A percentile compares a stretch with the other conserved stretches of the same genome.
Conservation (phyloP, 1,140 invertebrate species). For the Trachymyrmex septentrionalis region DNA sequence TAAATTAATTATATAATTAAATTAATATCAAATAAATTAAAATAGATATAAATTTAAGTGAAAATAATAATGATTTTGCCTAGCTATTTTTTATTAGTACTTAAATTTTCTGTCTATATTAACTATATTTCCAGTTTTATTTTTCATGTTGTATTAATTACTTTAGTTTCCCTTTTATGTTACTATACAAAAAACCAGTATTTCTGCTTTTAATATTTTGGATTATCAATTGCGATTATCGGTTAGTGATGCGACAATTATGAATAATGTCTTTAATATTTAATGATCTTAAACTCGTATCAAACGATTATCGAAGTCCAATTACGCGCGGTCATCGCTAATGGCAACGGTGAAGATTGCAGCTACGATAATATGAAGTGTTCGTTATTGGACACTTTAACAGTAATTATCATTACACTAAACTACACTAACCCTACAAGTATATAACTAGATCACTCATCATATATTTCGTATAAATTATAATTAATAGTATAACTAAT, state of each 20-base stretch:
- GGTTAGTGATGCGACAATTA: not conserved
- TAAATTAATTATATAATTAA: conserved; percentile 17
- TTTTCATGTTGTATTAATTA: not conserved
- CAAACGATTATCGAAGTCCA: conserved; percentile 24
- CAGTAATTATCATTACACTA: conserved; percentile 30
- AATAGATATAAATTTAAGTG: not conserved
- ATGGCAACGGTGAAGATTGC: conserved; percentile 27
- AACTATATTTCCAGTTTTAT: not conserved
- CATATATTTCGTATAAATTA: conserved; percentile 21
- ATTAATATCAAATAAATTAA: no score
- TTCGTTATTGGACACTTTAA: conserved; percentile 34
- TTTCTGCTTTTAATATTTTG: not conserved
- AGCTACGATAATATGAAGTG: not conserved
- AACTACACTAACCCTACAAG: not conserved
- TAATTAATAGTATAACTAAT: not conserved
- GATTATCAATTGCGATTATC: conserved; percentile 3
- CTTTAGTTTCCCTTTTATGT: not conserved
- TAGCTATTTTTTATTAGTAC: not conserved
- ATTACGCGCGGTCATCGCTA: conserved; percentile 10
- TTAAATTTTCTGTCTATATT: not conserved
- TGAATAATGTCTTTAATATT: conserved; percentile 20
- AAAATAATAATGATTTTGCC: not conserved
- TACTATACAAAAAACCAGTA: no score
- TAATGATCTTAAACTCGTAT: conserved; percentile 7
- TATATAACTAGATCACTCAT: not conserved